These are phyloP conservation scores for Macrobrachium rosenbergii DNA, from an alignment of 1,140 invertebrate genomes.

Conservation along the genomic window DNA sequence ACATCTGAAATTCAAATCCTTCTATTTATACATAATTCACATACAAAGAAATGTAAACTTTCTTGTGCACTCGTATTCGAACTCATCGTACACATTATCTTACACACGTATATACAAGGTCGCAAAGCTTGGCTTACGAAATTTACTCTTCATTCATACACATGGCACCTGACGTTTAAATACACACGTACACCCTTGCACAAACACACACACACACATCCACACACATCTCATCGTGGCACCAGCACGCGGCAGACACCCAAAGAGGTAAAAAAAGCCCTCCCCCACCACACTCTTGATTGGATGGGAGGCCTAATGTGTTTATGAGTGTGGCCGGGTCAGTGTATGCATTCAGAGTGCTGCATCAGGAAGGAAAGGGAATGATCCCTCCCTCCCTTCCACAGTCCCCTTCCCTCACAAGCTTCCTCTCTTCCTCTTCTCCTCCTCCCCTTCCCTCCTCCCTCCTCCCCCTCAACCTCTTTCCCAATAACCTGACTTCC, in stretches of 20 bases:
- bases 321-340: slow-evolving; percentile 50
- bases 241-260: neutral
- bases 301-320: slow-evolving; percentile 59
- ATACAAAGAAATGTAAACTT: no score
- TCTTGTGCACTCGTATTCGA: no score
- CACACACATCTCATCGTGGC: neutral
- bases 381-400: neutral
- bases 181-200: neutral
- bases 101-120: no score
- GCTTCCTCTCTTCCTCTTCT: neutral
- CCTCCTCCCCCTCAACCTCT: neutral
- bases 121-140: no score
- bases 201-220: neutral
- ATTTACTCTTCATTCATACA: neutral
- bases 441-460: neutral
- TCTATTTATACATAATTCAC: no score
- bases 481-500: neutral
- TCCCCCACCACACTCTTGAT: slow-evolving; percentile 58
- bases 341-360: slow-evolving; percentile 57
- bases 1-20: no score
- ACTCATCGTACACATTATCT: no score
- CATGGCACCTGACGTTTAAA: neutral
- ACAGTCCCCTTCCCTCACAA: neutral
- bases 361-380: slow-evolving; percentile 30
- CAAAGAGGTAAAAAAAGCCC: neutral